Base-by-base conservation (phyloP, 2,888 invertebrate genomes). In the Marronus borbonicus region DNA sequence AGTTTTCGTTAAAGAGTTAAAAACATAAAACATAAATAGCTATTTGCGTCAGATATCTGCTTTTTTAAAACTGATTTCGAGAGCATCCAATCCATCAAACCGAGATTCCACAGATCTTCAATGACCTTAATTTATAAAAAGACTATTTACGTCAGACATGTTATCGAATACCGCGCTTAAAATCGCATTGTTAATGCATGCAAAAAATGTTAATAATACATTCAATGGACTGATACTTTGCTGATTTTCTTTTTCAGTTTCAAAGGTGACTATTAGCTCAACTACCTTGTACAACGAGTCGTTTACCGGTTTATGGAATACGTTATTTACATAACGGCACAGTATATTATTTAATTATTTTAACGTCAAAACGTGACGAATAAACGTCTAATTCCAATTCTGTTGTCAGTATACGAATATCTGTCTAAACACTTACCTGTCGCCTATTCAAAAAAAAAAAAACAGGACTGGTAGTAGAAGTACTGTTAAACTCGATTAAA, bases 401-500 rank as follows among this genome's bases (percentile, higher is more conserved):
- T 24, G 1, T 28, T 28, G 60, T 8, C 3, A 14, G 60, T 62
- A 8, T 62, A 28, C 28, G 24, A 28, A 2, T 10, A 62, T 24
- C 31, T 24, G 24, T 62, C 12, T 62, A 28, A 12, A 28, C 24
- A 24, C 28, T 62, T 12, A 28, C 60, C 60, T 8, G 28, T 24
- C 24, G 60, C 31, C 55, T 62, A 12, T 3, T 28, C 20, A 2
- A 24, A 24, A 10, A 62, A 24, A 12, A 62, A 62, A 62, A 62
- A 24, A 28, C 60, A 62, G 7, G 28, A 28, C 14, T 62, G 8
- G 8, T 39, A 39, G 39, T 2, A 39, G 39, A 39, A 3, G 14
- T 62, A 62, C 60, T 62, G 31, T 62, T 62, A 31, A 28, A 24
- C 24, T 62, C 14, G 28, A 62, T 62, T 62, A 24, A 62, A 62